Base-by-base conservation (phyloP, 2,113 vertebrate genomes). In the Silurus asotus region DNA sequence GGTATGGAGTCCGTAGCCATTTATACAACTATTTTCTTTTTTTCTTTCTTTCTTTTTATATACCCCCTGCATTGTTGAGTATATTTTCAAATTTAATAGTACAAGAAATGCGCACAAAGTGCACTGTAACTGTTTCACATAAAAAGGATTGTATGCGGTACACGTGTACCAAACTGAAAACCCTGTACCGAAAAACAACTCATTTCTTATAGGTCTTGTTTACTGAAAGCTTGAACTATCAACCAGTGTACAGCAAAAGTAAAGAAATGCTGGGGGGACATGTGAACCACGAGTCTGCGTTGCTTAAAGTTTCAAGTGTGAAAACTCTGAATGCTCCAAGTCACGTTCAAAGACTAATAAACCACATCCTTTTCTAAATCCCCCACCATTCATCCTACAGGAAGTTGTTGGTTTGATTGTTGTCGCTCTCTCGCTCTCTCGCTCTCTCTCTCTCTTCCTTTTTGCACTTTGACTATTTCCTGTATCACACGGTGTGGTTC, bases 331-430 rank as follows among this genome's bases (percentile, higher is more conserved):
- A 55, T 0, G 2, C 48, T 19, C 25, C 15, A 13, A 53, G 58
- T 48, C 61, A 5, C 58, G 61, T 55, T 67, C 28, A n/a, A 53
- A 74, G 85, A 69, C 48, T 85, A 59, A 82, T 45, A n/a, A 82
- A 72, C 53, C 72, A 48, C 28, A 59, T 70, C 62, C 84, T 48
- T 53, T 58, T 79, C 61, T 5, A 51, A 61, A 81, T 80, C 76
- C 58, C 65, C 65, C 37, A 64, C 23, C 81, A 53, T 51, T 82
- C 64, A 37, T 25, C 13, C 84, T 85, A 78, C 84, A 91, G 91
- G 91, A 92, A 92, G 90, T 81, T 89, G 85, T 92, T 90, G 84
- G 64, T 59, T 25, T 86, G 89, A 90, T 92, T 90, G 88, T 83
- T 86, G 84, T 67, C 80, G 61, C 85, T 86, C 84, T 37, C 28